Percentiles rank a stretch among this genome's conserved stretches.
Evolutionary conservation across 2,113 vertebrate genomes (phyloP).

Genomic region (Tachuris rubrigastra): DNA sequence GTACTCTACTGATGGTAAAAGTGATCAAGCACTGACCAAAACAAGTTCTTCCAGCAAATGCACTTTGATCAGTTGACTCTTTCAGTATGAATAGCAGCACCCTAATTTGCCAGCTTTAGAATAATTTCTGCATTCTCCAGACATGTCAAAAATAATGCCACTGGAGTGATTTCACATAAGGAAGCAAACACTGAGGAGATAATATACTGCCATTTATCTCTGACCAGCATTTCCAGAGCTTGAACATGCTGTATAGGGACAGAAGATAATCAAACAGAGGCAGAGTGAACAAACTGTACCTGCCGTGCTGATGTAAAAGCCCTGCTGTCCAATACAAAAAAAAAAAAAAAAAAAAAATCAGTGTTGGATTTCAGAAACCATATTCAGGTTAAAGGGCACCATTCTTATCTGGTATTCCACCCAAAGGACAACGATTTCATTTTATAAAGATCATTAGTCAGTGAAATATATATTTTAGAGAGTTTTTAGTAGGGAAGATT

Average conservation of each 20-base stretch:
- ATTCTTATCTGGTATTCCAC: slow-evolving; percentile 68
- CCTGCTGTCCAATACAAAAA: not conserved
- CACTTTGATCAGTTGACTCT: not conserved
- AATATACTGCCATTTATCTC: not conserved
- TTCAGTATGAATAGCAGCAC: not conserved
- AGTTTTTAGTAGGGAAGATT: slow-evolving; percentile 68
- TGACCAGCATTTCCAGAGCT: not conserved
- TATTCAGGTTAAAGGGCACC: slow-evolving; percentile 82
- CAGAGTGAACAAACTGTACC: not conserved
- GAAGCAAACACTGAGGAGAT: not conserved
- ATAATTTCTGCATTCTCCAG: not conserved
- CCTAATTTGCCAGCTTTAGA: not conserved
- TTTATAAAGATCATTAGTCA: slow-evolving; percentile 90
- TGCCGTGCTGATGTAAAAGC: not conserved
- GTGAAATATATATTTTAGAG: slow-evolving; percentile 84
- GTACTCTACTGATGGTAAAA: not conserved
- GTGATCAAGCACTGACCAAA: not conserved
- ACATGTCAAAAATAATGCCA: not conserved
- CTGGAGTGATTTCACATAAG: not conserved
- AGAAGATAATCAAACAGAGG: not conserved
- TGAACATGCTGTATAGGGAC: not conserved
- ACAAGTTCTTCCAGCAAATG: not conserved
- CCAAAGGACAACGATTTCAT: slow-evolving; percentile 83
- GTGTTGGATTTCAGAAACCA: slow-evolving; percentile 32
- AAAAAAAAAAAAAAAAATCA: not conserved